Conservation (phyloP, 2,888 invertebrate genomes). For the Phaedon cochleariae region DNA sequence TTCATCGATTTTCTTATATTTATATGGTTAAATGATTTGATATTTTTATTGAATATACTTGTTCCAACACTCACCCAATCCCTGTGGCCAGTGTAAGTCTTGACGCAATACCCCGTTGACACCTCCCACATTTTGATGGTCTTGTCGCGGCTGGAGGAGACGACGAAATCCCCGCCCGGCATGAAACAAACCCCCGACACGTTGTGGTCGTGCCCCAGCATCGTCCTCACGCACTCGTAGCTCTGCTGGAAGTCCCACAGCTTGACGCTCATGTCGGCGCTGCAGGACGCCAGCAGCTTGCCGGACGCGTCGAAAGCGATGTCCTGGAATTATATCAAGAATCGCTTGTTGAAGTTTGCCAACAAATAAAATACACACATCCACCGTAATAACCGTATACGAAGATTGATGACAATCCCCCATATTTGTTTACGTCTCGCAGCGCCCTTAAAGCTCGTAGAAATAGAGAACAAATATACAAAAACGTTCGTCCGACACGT, state of each 20-base stretch:
- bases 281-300: conserved; percentile 96
- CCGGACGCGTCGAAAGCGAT: conserved; percentile 97
- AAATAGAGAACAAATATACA: no score
- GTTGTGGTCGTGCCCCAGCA: conserved; percentile 99
- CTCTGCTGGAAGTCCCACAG: conserved; percentile 96
- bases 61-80: conserved; percentile 94
- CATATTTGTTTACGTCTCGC: no score
- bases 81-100: conserved; percentile 96
- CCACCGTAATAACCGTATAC: no score
- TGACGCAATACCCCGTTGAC: conserved; percentile 95
- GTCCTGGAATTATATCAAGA: conserved; percentile 59
- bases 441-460: no score
- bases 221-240: conserved; percentile 96
- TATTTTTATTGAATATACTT: background rate
- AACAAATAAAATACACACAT: no score
- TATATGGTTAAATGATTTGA: background rate
- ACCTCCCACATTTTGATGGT: conserved; percentile 99
- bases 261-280: conserved; percentile 99
- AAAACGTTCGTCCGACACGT: conserved; percentile 97
- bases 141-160: conserved; percentile 96
- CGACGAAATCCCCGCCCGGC: conserved; percentile 94
- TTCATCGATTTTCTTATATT: no score
- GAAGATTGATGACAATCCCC: no score
- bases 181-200: conserved; percentile 97
- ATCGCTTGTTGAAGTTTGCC: no score